Percentiles rank a stretch among this genome's conserved stretches.
Evolutionary conservation across 2,888 invertebrate genomes (phyloP).

Genomic region (Eupithecia subfuscata): DNA sequence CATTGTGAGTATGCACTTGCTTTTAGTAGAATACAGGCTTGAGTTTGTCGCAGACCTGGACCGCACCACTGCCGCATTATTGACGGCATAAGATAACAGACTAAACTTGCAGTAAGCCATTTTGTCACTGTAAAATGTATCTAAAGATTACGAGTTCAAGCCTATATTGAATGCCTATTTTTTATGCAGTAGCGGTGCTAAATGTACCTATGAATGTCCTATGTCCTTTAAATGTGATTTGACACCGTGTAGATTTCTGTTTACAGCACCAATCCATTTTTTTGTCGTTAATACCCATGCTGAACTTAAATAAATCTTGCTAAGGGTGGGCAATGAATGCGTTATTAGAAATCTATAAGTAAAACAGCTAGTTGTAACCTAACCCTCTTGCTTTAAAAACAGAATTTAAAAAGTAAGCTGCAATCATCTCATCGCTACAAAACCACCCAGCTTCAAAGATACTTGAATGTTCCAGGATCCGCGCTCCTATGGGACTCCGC

Average conservation of each 20-base stretch:
- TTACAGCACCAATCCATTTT: not conserved
- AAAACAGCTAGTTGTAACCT: not conserved
- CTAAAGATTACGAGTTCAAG: not conserved
- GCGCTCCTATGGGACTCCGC: constrained; percentile 69
- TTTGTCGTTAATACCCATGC: not conserved
- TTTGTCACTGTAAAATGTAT: not conserved
- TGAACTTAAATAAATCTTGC: not conserved
- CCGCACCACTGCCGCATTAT: not conserved
- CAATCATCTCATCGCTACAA: not conserved
- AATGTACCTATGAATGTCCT: not conserved
- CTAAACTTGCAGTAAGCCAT: not conserved
- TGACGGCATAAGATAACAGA: not conserved
- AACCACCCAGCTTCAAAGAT: not conserved
- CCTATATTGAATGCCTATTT: not conserved
- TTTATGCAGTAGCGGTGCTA: not conserved
- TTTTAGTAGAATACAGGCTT: not conserved
- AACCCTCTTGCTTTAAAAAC: not conserved
- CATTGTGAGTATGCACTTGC: constrained; percentile 71
- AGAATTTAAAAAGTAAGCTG: not conserved
- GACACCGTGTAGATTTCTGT: not conserved
- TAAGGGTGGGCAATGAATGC: not conserved
- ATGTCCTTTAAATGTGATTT: not conserved
- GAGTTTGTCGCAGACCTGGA: not conserved
- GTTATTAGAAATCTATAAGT: not conserved
- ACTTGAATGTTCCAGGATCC: constrained; percentile 58